phyloP scores from a whole-genome alignment of 2,113 vertebrate species.

The Ceyx margarethae region DNA sequence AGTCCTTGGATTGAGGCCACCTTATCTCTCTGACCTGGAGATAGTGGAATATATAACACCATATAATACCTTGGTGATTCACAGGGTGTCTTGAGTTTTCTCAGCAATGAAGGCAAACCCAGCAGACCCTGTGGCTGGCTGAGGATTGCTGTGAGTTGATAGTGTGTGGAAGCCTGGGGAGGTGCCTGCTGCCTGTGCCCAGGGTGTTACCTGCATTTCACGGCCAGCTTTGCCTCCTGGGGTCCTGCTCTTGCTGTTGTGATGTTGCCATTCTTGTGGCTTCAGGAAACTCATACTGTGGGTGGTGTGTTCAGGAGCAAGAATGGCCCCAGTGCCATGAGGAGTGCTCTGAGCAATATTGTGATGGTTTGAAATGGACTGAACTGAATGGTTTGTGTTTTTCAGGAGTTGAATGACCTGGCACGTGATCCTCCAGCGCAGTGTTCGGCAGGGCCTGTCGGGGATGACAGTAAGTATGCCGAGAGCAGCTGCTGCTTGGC shows the following conservation, averaged over 20 bases:
- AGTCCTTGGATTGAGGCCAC: not conserved
- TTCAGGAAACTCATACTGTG: not conserved
- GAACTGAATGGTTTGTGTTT: not conserved
- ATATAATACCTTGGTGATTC: not conserved
- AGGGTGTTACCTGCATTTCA: fast-evolving
- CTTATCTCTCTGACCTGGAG: not conserved
- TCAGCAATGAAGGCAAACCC: not conserved
- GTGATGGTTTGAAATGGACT: not conserved
- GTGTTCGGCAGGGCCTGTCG: conserved; percentile 97
- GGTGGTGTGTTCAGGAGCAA: fast-evolving
- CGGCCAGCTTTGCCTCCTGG: not conserved
- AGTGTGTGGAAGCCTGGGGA: not conserved
- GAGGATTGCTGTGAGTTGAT: not conserved
- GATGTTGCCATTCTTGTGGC: not conserved
- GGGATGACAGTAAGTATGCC: conserved; percentile 84
- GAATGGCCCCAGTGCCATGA: not conserved
- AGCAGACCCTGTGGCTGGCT: not conserved
- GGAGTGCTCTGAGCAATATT: not conserved
- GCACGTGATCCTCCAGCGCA: conserved; percentile 97
- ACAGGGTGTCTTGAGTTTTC: not conserved
- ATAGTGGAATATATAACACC: not conserved
- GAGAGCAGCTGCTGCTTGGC: not conserved
- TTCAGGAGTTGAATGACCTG: conserved; percentile 95
- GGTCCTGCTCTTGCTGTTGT: not conserved
- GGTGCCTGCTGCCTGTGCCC: not conserved